Conservation (phyloP, 2,797 vertebrate species). For the Premnoplex brunnescens region DNA sequence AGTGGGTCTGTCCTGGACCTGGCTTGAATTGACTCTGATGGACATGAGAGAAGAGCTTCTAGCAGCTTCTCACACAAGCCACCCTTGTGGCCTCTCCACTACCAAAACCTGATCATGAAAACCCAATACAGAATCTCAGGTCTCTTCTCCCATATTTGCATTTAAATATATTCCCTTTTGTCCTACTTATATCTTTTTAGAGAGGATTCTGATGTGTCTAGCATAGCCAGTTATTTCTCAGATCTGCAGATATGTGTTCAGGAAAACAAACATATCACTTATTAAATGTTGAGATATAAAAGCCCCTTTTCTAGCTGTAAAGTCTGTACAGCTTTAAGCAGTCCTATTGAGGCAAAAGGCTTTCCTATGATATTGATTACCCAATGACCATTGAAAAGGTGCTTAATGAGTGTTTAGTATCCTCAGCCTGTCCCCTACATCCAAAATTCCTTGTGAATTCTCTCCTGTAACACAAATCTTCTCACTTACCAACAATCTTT, state of each 20-base stretch:
- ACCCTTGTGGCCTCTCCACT: accelerated
- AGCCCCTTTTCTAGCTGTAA: not conserved
- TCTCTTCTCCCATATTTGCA: accelerated
- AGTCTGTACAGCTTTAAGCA: not conserved
- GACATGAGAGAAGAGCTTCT: too few species aligned
- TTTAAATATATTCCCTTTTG: not conserved
- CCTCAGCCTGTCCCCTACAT: not conserved
- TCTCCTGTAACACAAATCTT: not conserved
- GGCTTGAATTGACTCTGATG: not conserved
- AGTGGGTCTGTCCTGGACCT: too few species aligned
- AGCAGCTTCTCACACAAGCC: not conserved
- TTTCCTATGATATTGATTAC: not conserved
- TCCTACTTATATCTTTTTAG: not conserved
- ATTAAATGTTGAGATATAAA: not conserved
- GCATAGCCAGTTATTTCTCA: not conserved
- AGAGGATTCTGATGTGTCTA: not conserved
- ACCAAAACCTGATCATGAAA: accelerated
- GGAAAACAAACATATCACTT: not conserved
- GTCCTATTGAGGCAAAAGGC: not conserved
- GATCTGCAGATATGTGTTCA: not conserved
- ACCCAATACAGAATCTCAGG: not conserved
- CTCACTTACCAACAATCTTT: not conserved
- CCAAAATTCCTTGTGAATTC: not conserved
- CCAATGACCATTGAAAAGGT: not conserved
- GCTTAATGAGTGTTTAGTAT: not conserved